Percentiles rank a stretch among this genome's conserved stretches.
phyloP scores from a whole-genome alignment of 2,113 vertebrate genomes.

The Prolemur simus region DNA sequence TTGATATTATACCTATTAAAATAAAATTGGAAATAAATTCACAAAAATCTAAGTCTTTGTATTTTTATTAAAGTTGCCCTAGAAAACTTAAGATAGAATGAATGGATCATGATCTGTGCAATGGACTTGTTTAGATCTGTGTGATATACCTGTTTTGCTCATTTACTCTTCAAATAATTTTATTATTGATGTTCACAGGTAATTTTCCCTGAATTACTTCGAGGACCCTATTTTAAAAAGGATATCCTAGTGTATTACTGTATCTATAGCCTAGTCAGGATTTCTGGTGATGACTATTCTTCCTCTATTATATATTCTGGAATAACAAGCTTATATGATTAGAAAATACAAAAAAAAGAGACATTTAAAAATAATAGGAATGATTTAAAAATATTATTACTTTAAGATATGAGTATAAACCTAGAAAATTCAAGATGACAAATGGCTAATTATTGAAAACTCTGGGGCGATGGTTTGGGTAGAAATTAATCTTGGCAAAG shows the following conservation, averaged over 20 bases:
- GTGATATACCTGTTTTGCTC: neutral
- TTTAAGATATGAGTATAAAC: neutral
- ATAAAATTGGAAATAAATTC: neutral
- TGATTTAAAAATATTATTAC: neutral
- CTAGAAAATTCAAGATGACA: neutral
- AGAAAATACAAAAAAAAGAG: neutral
- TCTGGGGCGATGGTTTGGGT: neutral
- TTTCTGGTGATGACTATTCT: neutral
- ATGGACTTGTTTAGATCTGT: neutral
- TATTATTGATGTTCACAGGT: neutral
- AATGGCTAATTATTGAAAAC: neutral
- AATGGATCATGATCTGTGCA: neutral
- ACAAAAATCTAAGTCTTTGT: neutral
- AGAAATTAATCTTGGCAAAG: neutral
- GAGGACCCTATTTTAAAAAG: neutral
- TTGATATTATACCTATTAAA: neutral
- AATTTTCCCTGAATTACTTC: neutral
- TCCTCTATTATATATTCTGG: neutral
- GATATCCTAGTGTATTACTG: neutral
- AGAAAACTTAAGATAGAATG: neutral
- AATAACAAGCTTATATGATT: neutral
- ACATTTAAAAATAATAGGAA: neutral
- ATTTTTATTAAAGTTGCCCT: neutral
- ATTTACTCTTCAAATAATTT: neutral
- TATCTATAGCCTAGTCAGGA: neutral